A percentile compares a stretch with the other conserved stretches of the same genome.
These are phyloP conservation scores for Megalops cyprinoides DNA, from an alignment of 2,797 vertebrate species.

Conservation along the genomic window DNA sequence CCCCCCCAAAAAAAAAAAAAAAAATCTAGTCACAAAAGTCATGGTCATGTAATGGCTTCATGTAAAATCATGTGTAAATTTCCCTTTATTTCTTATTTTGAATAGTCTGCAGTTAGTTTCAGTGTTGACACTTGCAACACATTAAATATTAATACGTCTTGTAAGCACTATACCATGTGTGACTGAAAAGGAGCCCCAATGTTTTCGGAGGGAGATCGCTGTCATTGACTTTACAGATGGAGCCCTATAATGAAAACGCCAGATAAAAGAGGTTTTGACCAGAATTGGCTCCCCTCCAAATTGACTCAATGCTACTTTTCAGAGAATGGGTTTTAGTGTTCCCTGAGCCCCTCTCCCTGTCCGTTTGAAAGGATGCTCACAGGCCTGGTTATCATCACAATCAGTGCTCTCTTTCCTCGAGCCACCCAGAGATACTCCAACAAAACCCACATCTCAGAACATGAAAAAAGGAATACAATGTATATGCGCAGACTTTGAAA, in stretches of 20 bases:
- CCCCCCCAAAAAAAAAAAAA: not conserved
- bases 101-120: not conserved
- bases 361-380: not conserved
- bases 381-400: not conserved
- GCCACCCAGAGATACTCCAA: conserved; percentile 9
- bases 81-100: not conserved
- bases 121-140: not conserved
- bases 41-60: no score
- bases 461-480: not conserved
- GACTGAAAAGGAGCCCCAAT: conserved; percentile 22
- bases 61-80: not conserved
- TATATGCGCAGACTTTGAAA: not conserved
- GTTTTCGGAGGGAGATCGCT: conserved; percentile 18
- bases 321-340: conserved; percentile 33
- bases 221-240: conserved; percentile 33
- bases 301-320: conserved; percentile 34
- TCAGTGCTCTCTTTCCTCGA: not conserved
- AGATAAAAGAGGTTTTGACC: conserved; percentile 36
- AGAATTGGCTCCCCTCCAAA: conserved; percentile 34
- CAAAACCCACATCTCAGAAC: conserved; percentile 5
- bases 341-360: not conserved
- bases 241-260: conserved; percentile 23
- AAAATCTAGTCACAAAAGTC: not conserved
- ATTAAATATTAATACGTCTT: not conserved
- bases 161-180: not conserved